phyloP scores from a whole-genome alignment of 2,113 vertebrate genomes.

The Cyanoliseus patagonus region DNA sequence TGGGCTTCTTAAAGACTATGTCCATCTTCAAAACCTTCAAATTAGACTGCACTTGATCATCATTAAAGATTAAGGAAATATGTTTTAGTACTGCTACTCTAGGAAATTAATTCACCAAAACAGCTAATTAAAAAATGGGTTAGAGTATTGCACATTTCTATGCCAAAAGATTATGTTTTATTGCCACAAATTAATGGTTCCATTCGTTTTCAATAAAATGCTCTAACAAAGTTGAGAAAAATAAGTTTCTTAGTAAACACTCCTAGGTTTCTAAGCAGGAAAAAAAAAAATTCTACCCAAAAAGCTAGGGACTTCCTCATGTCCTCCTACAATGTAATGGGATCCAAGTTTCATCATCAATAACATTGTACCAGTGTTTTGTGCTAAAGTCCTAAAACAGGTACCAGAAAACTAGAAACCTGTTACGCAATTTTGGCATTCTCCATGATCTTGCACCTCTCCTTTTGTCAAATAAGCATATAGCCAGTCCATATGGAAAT shows the following conservation, averaged over 20 bases:
- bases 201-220: neutral
- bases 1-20: neutral
- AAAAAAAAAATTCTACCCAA: neutral
- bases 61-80: neutral
- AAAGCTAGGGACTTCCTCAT: neutral
- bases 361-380: neutral
- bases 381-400: neutral
- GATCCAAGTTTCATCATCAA: neutral
- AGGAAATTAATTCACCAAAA: neutral
- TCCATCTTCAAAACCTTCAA: neutral
- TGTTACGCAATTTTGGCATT: neutral
- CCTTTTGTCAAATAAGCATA: neutral
- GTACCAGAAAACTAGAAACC: neutral
- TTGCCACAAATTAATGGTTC: neutral
- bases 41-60: neutral
- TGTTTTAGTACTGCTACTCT: neutral
- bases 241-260: neutral
- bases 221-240: neutral
- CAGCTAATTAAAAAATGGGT: neutral
- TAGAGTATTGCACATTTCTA: neutral
- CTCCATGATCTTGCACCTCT: neutral
- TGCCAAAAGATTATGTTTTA: neutral
- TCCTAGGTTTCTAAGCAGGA: neutral
- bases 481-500: neutral
- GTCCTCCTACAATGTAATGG: neutral